Conservation (phyloP, 2,888 invertebrate species). For the Epinotia demarniana region DNA sequence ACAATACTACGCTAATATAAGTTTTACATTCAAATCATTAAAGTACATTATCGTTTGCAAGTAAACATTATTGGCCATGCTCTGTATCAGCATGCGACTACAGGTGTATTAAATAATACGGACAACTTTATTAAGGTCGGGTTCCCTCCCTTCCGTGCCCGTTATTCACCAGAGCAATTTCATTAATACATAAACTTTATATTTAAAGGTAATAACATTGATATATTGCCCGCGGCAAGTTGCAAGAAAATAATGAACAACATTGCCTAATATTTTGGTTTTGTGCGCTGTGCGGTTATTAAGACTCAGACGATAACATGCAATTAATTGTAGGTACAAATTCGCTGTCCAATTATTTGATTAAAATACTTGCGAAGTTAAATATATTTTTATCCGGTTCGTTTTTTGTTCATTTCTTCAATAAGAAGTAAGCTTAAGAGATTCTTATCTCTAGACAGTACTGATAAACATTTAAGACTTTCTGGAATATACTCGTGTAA, state of each 20-base stretch:
- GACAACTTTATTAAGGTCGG: slow-evolving; percentile 21
- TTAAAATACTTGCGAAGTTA: too few relatives aligned
- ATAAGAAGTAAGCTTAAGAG: too few relatives aligned
- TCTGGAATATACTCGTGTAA: not conserved
- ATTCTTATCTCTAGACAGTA: not conserved
- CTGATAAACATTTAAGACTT: not conserved
- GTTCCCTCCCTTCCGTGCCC: slow-evolving; percentile 11
- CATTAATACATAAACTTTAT: slow-evolving; percentile 15
- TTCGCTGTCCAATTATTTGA: too few relatives aligned
- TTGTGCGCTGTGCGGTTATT: not conserved
- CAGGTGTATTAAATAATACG: slow-evolving; percentile 26
- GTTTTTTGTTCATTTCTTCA: too few relatives aligned
- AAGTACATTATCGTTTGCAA: not conserved
- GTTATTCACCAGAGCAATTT: slow-evolving; percentile 22
- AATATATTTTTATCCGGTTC: too few relatives aligned
- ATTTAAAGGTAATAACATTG: slow-evolving; percentile 13
- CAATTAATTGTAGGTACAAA: not conserved
- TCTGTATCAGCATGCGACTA: not conserved
- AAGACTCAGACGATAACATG: not conserved
- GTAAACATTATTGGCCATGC: not conserved
- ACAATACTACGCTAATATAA: not conserved
- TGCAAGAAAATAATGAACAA: slow-evolving; percentile 8
- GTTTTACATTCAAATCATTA: not conserved
- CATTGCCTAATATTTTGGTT: not conserved
- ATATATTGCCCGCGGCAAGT: slow-evolving; percentile 9